Evolutionary conservation across 1,140 invertebrate genomes (phyloP).

Genomic region (Parapsyche elsis): DNA sequence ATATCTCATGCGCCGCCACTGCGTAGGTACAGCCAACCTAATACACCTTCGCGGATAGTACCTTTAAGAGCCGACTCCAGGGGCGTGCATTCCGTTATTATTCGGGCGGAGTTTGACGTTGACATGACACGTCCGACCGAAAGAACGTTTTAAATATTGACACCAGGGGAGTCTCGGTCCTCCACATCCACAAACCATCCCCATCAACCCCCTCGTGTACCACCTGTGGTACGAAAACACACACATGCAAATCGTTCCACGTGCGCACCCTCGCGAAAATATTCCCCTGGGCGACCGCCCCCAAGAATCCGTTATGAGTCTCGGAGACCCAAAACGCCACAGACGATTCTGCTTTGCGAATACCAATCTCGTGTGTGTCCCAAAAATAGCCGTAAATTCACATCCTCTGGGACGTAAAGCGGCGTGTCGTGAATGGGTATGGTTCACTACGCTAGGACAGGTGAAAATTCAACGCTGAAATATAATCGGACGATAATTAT

Average conservation of each 20-base stretch:
- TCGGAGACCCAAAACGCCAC: conserved; percentile 27
- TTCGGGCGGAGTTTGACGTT: conserved; percentile 53
- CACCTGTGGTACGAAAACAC: not conserved
- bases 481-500: not conserved
- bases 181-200: not conserved
- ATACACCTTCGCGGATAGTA: not conserved
- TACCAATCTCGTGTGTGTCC: conserved; percentile 24
- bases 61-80: not conserved
- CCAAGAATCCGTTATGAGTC: conserved; percentile 37
- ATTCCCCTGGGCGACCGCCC: conserved; percentile 8
- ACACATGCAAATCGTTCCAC: conserved; percentile 14
- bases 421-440: too few species aligned
- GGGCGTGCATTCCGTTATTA: conserved; percentile 49
- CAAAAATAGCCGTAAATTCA: not conserved
- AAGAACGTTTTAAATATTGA: conserved; percentile 57
- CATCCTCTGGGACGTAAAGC: not conserved
- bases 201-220: not conserved
- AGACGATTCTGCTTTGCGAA: conserved; percentile 22
- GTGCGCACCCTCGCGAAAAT: conserved; percentile 3
- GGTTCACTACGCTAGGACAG: not conserved
- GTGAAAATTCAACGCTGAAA: not conserved
- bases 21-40: too few species aligned
- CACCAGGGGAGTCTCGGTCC: conserved; percentile 40
- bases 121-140: conserved; percentile 56
- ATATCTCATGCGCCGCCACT: too few species aligned